Base-by-base conservation (phyloP, 1,140 invertebrate genomes). In the Venturia canescens region DNA sequence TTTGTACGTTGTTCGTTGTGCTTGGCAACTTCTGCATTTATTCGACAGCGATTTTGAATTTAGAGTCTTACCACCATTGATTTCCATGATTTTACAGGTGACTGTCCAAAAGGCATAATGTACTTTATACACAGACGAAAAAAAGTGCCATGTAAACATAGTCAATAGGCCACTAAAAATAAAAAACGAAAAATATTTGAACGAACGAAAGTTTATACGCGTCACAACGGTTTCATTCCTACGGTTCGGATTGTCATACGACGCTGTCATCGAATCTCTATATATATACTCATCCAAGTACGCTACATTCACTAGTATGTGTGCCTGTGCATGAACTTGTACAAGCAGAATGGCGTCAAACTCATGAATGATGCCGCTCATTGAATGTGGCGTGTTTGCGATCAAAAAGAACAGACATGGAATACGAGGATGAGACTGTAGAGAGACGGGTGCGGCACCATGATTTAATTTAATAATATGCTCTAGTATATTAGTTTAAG, bases 311-410 rank as follows among this genome's bases (percentile, higher is more conserved):
- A 11, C n/a, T 53, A 53, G 5, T 53, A n/a, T 53, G 7, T 53
- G n/a, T 53, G 50, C 1, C 1, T 53, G 50, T 53, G 16, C n/a
- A 4, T 53, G 50, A 31, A 71, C 44, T 31, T 71, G 11, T 71
- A 71, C 31, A 38, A 38, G 21, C 38, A 71, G 1, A 23, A 44
- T 9, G 18, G 69, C 31, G 21, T 72, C 29, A 50, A 72, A 72
- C 21, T 72, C 21, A 48, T 72, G 70, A 72, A 72, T 72, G 70
- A 72, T 44, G 48, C 50, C 34, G 34, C 34, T 48, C 34, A 38
- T 63, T 63, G 60, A 63, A 63, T 18, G 50, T 63, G 60, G 60
- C 60, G 60, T 63, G 60, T 63, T 63, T 63, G 60, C 23, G 60
- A 63, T 63, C 23, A 63, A 50, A 21, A 26, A 50, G 31, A 26